phyloP scores from a whole-genome alignment of 2,888 invertebrate species.

The Spodoptera picta region DNA sequence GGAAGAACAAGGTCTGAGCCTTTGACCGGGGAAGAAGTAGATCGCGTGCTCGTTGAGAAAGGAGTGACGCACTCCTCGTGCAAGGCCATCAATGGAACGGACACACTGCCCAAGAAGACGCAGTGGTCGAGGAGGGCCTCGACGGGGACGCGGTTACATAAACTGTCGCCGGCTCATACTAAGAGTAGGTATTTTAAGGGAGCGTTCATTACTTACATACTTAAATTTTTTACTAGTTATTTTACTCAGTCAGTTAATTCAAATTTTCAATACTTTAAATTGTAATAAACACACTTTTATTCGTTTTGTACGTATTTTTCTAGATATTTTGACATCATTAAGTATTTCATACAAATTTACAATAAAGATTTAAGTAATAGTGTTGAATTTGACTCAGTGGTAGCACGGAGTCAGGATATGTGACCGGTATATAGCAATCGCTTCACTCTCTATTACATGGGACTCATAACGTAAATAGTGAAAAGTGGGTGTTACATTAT shows the following conservation, averaged over 20 bases:
- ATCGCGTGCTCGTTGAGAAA: slow-evolving; percentile 74
- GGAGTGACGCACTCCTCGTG: slow-evolving; percentile 74
- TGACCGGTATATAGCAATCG: too few relatives aligned
- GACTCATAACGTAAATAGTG: too few relatives aligned
- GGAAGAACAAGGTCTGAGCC: slow-evolving; percentile 92
- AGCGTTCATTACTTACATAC: slow-evolving; percentile 39
- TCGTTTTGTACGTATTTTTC: too few relatives aligned
- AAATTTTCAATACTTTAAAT: too few relatives aligned
- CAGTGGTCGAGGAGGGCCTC: slow-evolving; percentile 82
- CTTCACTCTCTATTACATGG: too few relatives aligned
- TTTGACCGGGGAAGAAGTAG: slow-evolving; percentile 87
- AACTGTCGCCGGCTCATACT: slow-evolving; percentile 83
- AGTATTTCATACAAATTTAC: too few relatives aligned
- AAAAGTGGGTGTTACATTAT: too few relatives aligned
- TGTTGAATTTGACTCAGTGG: neutral
- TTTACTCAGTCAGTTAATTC: too few relatives aligned
- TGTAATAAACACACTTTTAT: too few relatives aligned
- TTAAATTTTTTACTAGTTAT: too few relatives aligned
- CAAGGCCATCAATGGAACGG: slow-evolving; percentile 77
- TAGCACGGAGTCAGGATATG: too few relatives aligned
- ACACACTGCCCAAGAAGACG: slow-evolving; percentile 67
- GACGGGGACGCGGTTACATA: slow-evolving; percentile 81
- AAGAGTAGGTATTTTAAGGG: slow-evolving; percentile 83
- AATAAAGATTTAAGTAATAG: neutral
- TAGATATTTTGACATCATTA: too few relatives aligned